phyloP scores from a whole-genome alignment of 2,888 invertebrate genomes.

The Smittia sp. region DNA sequence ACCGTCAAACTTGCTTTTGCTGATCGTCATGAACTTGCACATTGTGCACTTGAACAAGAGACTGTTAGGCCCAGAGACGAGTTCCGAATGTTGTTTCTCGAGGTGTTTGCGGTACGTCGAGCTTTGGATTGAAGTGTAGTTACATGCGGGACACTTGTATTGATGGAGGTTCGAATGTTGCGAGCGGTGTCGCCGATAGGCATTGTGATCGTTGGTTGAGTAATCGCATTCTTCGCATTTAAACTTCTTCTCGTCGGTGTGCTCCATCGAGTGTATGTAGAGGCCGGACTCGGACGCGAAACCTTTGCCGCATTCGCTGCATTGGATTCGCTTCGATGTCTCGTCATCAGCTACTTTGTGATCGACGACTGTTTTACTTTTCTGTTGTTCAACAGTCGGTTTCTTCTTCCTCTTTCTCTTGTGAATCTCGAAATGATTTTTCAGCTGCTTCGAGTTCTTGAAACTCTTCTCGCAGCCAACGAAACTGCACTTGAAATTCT shows the following conservation, averaged over 20 bases:
- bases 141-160: constrained; percentile 76
- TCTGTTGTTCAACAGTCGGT: constrained; percentile 9
- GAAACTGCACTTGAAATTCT: constrained; percentile 59
- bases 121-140: constrained; percentile 77
- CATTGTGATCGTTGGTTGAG: constrained; percentile 75
- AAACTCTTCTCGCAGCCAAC: constrained; percentile 69
- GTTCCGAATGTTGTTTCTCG: constrained; percentile 72
- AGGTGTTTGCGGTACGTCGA: constrained; percentile 74
- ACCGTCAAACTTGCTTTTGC: constrained; percentile 49
- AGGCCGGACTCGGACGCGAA: constrained; percentile 34
- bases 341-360: neutral
- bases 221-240: constrained; percentile 71
- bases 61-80: constrained; percentile 60
- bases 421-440: constrained; percentile 70
- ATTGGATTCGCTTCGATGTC: constrained; percentile 19
- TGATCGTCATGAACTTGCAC: constrained; percentile 51
- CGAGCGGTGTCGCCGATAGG: constrained; percentile 74
- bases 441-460: constrained; percentile 74
- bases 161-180: constrained; percentile 71
- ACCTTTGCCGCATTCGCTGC: constrained; percentile 30
- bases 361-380: neutral
- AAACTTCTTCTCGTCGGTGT: constrained; percentile 65
- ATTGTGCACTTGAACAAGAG: constrained; percentile 55
- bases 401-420: constrained; percentile 49
- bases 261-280: constrained; percentile 38